phyloP scores from a whole-genome alignment of 2,888 invertebrate genomes.

The Acrobasis suavella region DNA sequence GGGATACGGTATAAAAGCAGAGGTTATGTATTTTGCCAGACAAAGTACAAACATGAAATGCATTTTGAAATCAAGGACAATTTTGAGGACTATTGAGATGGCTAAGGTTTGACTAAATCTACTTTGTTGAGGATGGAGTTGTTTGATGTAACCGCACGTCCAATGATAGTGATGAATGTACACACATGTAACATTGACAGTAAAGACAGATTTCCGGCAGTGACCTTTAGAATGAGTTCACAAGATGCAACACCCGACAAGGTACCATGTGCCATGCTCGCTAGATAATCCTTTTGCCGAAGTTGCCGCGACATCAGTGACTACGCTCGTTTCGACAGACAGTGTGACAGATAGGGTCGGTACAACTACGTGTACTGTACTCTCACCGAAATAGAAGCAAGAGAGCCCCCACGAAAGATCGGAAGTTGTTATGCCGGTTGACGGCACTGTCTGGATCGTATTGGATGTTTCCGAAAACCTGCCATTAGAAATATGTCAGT shows the following conservation, averaged over 20 bases:
- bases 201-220: slow-evolving; percentile 51
- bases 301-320: slow-evolving; percentile 32
- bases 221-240: slow-evolving; percentile 43
- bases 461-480: slow-evolving; percentile 97
- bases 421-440: slow-evolving; percentile 98
- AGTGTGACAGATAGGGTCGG: slow-evolving; percentile 39
- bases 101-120: slow-evolving; percentile 51
- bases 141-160: slow-evolving; percentile 34
- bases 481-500: slow-evolving; percentile 69
- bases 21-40: slow-evolving; percentile 39
- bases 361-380: slow-evolving; percentile 51
- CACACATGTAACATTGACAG: slow-evolving; percentile 50
- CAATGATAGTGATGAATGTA: slow-evolving; percentile 46
- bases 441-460: slow-evolving; percentile 92
- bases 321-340: slow-evolving; percentile 35
- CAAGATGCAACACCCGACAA: slow-evolving; percentile 47
- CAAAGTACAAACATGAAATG: slow-evolving; percentile 47
- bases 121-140: slow-evolving; percentile 36
- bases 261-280: slow-evolving; percentile 44
- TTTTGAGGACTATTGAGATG: slow-evolving; percentile 38
- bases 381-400: slow-evolving; percentile 96
- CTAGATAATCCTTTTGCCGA: slow-evolving; percentile 31
- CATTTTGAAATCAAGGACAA: slow-evolving; percentile 46
- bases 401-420: slow-evolving; percentile 94
- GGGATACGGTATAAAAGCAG: slow-evolving; percentile 47